Base-by-base conservation (phyloP, 1,140 invertebrate species). In the Alviniconcha marisindica region DNA sequence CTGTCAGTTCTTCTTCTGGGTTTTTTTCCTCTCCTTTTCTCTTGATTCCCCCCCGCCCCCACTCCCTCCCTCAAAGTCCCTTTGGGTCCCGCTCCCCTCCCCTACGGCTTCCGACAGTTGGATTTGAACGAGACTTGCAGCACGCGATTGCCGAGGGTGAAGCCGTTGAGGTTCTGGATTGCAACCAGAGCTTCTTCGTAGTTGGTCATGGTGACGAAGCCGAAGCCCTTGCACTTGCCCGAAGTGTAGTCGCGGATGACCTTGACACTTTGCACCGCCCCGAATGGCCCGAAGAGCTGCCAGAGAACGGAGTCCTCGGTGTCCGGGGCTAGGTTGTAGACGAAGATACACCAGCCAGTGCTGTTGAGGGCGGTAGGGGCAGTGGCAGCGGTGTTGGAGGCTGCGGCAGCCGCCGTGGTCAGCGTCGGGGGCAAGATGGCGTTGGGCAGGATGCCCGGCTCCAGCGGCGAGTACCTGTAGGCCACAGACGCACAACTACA, bases 181-280 rank as follows among this genome's bases (percentile, higher is more conserved):
- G 99, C 98, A 84, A 98, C 96, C 38, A 99, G 96, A 21, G 98
- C 98, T 93, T 99, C 98, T 93, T 99, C 98, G 94, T 99, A 99
- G 94, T 99, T 99, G 90, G 98, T 99, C 99, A 99, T 99, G 80
- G 98, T 99, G 83, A 99, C 98, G 94, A 99, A 99, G n/a, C 98
- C 99, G 93, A 99, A 99, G 88, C 99, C 99, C 94, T 99, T 99
- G 95, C 99, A 99, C 94, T 99, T 99, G 94, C 99, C 98, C 84
- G 98, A 99, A 93, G 99, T 97, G 90, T 98, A 95, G 94, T 99
- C 98, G 84, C 98, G 96, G 90, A 99, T 99, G 77, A 94, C 94
- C 95, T 99, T 99, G 44, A 99, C 98, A 91, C 97, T 98, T 94
- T 99, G 98, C 82, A 99, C 98, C 84, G 98, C 98, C 82, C 99